Evolutionary conservation across 2,888 invertebrate genomes (phyloP).

Genomic region (Ganaspis brasiliensis): DNA sequence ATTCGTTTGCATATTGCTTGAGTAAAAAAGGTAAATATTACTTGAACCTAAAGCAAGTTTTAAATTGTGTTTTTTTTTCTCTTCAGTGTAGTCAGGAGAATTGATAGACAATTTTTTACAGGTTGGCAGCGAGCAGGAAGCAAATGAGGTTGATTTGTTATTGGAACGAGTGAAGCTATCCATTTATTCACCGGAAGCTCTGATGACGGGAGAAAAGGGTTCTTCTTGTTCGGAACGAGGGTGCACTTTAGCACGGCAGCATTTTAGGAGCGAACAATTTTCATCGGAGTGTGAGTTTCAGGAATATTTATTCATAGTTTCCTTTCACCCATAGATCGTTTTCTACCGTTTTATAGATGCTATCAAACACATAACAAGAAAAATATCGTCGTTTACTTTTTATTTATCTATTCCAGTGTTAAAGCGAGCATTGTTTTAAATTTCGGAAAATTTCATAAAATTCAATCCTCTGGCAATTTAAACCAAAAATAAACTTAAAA

Average conservation of each 20-base stretch:
- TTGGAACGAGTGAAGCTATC: constrained; percentile 16
- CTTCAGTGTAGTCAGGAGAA: too few species aligned
- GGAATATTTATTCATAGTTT: constrained; percentile 69
- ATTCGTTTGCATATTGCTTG: too few species aligned
- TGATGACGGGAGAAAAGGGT: constrained; percentile 10
- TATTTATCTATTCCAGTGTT: neutral
- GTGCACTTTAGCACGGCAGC: constrained; percentile 16
- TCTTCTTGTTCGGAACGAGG: constrained; percentile 23
- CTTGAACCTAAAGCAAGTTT: too few species aligned
- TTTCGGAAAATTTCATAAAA: neutral
- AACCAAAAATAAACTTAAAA: too few species aligned
- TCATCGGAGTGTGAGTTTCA: constrained; percentile 26
- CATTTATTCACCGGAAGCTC: constrained; percentile 31
- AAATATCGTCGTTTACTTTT: constrained; percentile 11
- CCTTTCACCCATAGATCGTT: constrained; percentile 45
- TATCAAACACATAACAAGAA: constrained; percentile 27
- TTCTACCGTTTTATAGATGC: constrained; percentile 6
- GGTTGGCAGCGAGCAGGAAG: neutral
- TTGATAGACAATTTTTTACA: too few species aligned
- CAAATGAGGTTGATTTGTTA: constrained; percentile 39
- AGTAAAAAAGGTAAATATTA: too few species aligned
- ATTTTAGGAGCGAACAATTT: constrained; percentile 34
- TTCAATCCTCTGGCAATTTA: too few species aligned
- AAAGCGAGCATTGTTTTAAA: neutral
- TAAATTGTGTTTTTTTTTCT: too few species aligned